Conservation (phyloP, 2,797 vertebrate genomes). For the Oreochromis grahami region DNA sequence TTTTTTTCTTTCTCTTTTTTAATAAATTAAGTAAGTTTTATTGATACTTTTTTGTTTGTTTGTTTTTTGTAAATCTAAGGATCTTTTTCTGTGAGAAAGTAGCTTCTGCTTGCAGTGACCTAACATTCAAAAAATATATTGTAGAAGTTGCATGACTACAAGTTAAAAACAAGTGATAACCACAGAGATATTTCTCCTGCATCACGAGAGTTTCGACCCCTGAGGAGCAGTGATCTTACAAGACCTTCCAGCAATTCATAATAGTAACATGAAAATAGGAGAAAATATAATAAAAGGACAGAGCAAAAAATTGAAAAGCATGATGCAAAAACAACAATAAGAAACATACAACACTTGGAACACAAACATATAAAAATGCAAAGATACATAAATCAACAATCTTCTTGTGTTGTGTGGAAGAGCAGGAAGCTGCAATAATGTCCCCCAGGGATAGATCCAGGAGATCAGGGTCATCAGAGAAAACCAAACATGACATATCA, state of each 20-base stretch:
- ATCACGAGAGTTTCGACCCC: rapidly evolving
- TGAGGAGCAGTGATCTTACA: neutral
- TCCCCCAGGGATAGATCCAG: neutral
- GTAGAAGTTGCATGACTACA: neutral
- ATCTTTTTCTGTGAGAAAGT: neutral
- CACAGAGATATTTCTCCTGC: neutral
- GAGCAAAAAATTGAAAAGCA: neutral
- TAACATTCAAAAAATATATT: neutral
- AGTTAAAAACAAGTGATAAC: neutral
- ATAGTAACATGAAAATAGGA: neutral
- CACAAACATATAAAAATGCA: no score
- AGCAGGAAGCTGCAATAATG: neutral
- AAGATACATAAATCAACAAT: no score
- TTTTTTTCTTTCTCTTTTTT: neutral
- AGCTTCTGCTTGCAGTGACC: neutral
- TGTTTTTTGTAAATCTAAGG: neutral
- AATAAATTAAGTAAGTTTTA: neutral
- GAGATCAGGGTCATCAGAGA: neutral
- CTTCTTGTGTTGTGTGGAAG: neutral
- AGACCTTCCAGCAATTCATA: neutral
- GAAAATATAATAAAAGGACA: neutral
- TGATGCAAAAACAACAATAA: no score
- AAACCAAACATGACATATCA: neutral
- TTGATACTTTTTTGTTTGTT: neutral
- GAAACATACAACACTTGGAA: no score